Evolutionary conservation across 2,888 invertebrate species (phyloP).

Genomic region (Balanococcus diminutus): DNA sequence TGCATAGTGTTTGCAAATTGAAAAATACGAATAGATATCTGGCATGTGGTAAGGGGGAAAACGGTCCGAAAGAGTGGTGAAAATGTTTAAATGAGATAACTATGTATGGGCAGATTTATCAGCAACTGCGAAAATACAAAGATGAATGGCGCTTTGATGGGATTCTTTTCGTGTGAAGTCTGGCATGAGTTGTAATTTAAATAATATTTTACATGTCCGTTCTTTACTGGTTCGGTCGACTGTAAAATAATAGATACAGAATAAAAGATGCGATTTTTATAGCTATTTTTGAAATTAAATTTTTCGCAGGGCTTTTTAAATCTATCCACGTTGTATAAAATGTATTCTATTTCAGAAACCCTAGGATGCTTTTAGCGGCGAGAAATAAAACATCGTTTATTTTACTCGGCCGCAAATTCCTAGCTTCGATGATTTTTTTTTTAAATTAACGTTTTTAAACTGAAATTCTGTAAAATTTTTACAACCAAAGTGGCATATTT

Average conservation of each 20-base stretch:
- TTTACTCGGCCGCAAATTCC: not conserved
- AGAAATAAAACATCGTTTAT: not conserved
- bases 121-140: not conserved
- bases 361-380: not conserved
- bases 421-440: not conserved
- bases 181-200: slow-evolving; percentile 6
- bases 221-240: not conserved
- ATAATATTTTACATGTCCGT: slow-evolving; percentile 4
- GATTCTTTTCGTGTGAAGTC: slow-evolving; percentile 9
- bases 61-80: not conserved
- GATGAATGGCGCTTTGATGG: not conserved
- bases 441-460: not conserved
- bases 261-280: not conserved
- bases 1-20: not conserved
- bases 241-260: not conserved
- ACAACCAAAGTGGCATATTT: not conserved
- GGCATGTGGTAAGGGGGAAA: not conserved
- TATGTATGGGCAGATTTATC: not conserved
- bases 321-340: not conserved
- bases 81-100: not conserved
- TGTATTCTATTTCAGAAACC: not conserved
- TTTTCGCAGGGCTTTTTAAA: not conserved
- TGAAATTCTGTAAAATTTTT: not conserved
- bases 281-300: slow-evolving; percentile 3
- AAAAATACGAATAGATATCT: not conserved